Evolutionary conservation across 2,113 vertebrate species (phyloP).

Genomic region (Otus sunia): DNA sequence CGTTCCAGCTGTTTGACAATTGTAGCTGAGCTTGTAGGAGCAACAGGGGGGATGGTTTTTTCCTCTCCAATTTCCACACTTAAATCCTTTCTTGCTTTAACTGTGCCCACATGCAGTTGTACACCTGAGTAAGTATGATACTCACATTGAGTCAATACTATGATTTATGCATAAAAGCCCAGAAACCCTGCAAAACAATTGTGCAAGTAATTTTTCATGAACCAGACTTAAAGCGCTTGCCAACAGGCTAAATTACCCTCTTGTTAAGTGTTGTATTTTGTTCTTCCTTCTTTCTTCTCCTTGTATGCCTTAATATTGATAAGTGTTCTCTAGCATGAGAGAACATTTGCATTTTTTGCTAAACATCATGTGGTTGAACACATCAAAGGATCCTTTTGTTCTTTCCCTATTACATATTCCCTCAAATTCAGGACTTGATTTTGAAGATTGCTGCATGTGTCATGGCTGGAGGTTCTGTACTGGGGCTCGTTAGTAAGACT

Average conservation of each 20-base stretch:
- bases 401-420: neutral
- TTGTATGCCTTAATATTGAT: constrained; percentile 73
- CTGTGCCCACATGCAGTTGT: constrained; percentile 2
- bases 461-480: neutral
- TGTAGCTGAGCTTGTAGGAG: neutral
- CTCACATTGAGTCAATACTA: constrained; percentile 43
- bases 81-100: neutral
- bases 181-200: constrained; percentile 48
- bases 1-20: neutral
- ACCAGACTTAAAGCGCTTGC: constrained; percentile 59
- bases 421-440: neutral
- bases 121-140: constrained; percentile 44
- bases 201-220: constrained; percentile 67
- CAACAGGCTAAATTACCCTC: constrained; percentile 72
- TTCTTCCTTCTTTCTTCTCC: constrained; percentile 69
- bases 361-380: constrained; percentile 2
- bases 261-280: constrained; percentile 69
- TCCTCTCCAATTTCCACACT: constrained; percentile 19
- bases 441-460: neutral
- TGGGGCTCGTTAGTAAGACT: neutral
- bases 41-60: neutral
- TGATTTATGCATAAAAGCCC: constrained; percentile 65
- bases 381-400: constrained; percentile 69
- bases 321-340: constrained; percentile 50
- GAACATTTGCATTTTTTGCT: constrained; percentile 69